These are phyloP conservation scores for Empidonax traillii DNA, from an alignment of 2,113 vertebrate species.

Conservation along the genomic window DNA sequence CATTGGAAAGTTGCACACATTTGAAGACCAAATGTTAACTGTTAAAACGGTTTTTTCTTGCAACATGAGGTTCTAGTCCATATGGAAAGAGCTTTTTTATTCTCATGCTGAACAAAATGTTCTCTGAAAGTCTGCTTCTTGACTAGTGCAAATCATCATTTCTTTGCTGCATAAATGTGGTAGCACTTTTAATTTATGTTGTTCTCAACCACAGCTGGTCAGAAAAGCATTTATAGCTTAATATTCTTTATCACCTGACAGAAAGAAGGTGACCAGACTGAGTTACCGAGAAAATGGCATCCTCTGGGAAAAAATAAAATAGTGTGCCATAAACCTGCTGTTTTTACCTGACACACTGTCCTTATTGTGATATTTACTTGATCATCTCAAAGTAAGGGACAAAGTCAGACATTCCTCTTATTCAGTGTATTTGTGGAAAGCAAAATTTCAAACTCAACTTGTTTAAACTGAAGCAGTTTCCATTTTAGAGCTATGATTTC, in stretches of 20 bases:
- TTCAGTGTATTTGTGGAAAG: neutral
- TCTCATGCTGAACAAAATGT: neutral
- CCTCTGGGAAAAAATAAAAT: neutral
- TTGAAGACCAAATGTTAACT: neutral
- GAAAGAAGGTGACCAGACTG: neutral
- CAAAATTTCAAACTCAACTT: neutral
- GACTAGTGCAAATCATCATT: neutral
- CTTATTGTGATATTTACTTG: neutral
- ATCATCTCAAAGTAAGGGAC: neutral
- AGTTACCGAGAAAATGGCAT: neutral
- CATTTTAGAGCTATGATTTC: neutral
- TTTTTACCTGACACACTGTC: neutral
- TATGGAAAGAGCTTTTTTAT: neutral
- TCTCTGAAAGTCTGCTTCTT: neutral
- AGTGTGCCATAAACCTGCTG: neutral
- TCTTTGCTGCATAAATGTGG: neutral
- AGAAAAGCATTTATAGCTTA: neutral
- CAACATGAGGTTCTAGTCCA: neutral
- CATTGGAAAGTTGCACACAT: neutral
- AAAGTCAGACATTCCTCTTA: neutral
- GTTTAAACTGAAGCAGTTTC: neutral
- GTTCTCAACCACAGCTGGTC: neutral
- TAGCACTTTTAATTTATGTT: neutral
- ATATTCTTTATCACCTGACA: neutral
- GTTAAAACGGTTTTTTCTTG: neutral